phyloP scores from a whole-genome alignment of 2,113 vertebrate genomes.

The Myodes glareolus region DNA sequence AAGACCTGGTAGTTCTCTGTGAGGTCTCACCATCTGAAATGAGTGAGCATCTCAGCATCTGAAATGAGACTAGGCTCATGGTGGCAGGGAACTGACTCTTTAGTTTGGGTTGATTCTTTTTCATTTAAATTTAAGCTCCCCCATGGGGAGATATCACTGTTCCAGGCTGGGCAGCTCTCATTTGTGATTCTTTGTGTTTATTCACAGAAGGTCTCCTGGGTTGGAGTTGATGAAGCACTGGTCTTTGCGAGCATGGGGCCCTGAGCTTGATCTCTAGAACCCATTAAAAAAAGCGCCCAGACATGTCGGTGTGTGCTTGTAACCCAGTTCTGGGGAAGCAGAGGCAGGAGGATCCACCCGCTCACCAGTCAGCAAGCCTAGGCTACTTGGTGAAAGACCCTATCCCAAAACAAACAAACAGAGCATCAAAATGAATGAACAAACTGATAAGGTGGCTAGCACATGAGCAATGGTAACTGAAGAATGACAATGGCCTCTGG shows the following conservation, averaged over 20 bases:
- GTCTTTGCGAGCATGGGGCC: neutral
- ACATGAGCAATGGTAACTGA: neutral
- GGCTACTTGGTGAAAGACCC: neutral
- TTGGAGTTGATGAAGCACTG: neutral
- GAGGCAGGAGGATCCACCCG: neutral
- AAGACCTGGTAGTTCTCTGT: neutral
- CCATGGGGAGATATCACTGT: neutral
- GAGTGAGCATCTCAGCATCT: too few species aligned
- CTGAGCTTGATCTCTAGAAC: neutral
- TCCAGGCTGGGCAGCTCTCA: fast-evolving
- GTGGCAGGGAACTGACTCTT: neutral
- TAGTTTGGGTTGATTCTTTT: neutral
- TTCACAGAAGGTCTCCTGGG: neutral
- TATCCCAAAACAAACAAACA: neutral
- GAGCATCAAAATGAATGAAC: neutral
- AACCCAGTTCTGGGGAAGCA: neutral
- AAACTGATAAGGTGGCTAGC: neutral
- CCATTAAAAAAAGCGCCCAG: neutral
- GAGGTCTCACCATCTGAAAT: neutral
- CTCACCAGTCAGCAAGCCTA: neutral
- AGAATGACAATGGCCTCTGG: neutral
- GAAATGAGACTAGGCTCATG: neutral
- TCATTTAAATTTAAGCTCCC: neutral
- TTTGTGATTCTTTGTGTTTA: neutral
- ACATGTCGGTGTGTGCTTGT: neutral